Conservation (phyloP, 2,113 vertebrate species). For the Poecilia latipinna region DNA sequence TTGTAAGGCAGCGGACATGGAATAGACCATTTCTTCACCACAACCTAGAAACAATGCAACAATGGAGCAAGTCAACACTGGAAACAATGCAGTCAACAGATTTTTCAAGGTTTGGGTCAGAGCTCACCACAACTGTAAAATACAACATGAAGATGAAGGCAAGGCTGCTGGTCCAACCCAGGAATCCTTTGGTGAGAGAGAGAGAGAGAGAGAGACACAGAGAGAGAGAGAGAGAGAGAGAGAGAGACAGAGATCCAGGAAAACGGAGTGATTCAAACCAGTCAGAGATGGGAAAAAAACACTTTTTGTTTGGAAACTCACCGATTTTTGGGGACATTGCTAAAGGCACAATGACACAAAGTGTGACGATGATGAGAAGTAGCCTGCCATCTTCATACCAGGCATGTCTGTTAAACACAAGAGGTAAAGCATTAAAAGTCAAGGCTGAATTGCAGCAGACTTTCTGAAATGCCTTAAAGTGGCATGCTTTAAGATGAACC, state of each 20-base stretch:
- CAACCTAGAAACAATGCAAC: conserved; percentile 76
- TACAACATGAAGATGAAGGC: conserved; percentile 94
- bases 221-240: conserved; percentile 63
- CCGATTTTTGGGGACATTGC: conserved; percentile 92
- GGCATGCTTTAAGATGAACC: conserved; percentile 73
- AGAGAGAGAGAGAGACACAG: conserved; percentile 67
- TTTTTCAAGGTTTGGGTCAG: background rate
- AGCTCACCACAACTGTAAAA: conserved; percentile 92
- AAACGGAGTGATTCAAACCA: background rate
- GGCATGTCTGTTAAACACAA: conserved; percentile 59
- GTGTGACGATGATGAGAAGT: conserved; percentile 85
- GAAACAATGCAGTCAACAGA: background rate
- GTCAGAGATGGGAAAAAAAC: background rate
- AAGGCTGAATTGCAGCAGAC: conserved; percentile 13
- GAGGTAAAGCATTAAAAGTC: conserved; percentile 9
- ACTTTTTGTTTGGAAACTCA: conserved; percentile 64
- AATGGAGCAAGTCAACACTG: conserved; percentile 9
- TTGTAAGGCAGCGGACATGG: conserved; percentile 89
- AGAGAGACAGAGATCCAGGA: conserved; percentile 42
- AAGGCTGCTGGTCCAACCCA: conserved; percentile 95
- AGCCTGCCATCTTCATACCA: conserved; percentile 90
- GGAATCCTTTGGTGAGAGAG: conserved; percentile 88
- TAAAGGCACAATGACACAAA: conserved; percentile 89
- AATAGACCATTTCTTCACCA: conserved; percentile 92
- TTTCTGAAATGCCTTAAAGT: conserved; percentile 57